Conservation (phyloP, 1,140 invertebrate genomes). For the Vollenhovia emeryi region DNA sequence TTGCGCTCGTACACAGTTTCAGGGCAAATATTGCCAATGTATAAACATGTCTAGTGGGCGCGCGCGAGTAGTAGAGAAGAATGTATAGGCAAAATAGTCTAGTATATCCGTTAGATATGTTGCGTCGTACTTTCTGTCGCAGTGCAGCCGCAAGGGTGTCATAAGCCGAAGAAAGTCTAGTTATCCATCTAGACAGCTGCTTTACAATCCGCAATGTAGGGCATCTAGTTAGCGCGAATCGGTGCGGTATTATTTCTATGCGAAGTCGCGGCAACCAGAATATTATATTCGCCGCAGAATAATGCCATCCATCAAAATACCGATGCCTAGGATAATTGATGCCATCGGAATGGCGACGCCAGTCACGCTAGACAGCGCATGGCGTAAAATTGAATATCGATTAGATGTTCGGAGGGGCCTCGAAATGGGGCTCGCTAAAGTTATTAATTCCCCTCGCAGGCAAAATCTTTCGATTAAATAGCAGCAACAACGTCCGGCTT, state of each 20-base stretch:
- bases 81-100: conserved; percentile 2
- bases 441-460: conserved; percentile 70
- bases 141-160: conserved; percentile 15
- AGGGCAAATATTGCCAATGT: neutral
- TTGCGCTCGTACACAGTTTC: neutral
- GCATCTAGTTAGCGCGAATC: conserved; percentile 60
- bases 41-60: neutral
- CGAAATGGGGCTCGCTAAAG: conserved; percentile 67
- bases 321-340: conserved; percentile 77
- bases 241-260: conserved; percentile 66
- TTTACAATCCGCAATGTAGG: conserved; percentile 46
- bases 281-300: conserved; percentile 73
- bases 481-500: conserved; percentile 62
- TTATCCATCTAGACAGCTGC: conserved; percentile 52
- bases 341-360: conserved; percentile 73
- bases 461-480: conserved; percentile 71
- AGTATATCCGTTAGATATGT: neutral
- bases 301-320: conserved; percentile 76
- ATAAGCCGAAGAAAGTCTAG: conserved; percentile 34
- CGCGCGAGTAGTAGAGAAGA: conserved; percentile 10
- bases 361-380: conserved; percentile 76
- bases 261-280: conserved; percentile 64
- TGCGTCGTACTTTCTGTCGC: conserved; percentile 13
- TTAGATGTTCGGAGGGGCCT: conserved; percentile 70
- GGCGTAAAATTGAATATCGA: conserved; percentile 77